These are phyloP conservation scores for Sesia bembeciformis DNA, from an alignment of 2,888 invertebrate genomes.

Conservation along the genomic window DNA sequence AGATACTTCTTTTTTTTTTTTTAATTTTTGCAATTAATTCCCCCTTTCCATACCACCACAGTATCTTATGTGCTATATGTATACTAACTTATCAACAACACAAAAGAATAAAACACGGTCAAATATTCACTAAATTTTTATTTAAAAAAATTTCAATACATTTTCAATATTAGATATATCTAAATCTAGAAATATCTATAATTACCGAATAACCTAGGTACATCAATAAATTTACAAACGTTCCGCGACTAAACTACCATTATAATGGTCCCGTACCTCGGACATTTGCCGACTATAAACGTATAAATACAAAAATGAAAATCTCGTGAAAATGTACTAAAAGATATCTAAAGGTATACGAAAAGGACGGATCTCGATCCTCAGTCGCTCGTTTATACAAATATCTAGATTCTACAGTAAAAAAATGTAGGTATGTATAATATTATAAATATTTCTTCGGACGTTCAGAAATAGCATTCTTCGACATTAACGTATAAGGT, in stretches of 20 bases:
- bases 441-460: background rate
- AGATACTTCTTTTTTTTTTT: too few species aligned
- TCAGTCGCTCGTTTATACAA: conserved; percentile 11
- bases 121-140: conserved; percentile 37
- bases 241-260: background rate
- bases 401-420: conserved; percentile 5
- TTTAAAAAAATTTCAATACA: conserved; percentile 65
- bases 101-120: conserved; percentile 4
- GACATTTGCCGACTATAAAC: conserved; percentile 9
- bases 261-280: conserved; percentile 8
- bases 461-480: conserved; percentile 10
- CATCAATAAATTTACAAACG: conserved; percentile 11
- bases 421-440: conserved; percentile 8
- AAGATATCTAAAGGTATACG: conserved; percentile 2
- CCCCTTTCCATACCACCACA: too few species aligned
- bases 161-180: conserved; percentile 37
- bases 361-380: conserved; percentile 9
- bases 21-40: too few species aligned
- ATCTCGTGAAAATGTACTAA: conserved; percentile 2
- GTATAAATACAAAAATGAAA: conserved; percentile 2
- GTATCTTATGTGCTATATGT: too few species aligned
- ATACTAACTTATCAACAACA: too few species aligned
- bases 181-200: conserved; percentile 28
- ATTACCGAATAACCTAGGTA: conserved; percentile 20
- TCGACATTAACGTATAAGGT: background rate